phyloP scores from a whole-genome alignment of 2,797 vertebrate species.

The Agapornis canus region DNA sequence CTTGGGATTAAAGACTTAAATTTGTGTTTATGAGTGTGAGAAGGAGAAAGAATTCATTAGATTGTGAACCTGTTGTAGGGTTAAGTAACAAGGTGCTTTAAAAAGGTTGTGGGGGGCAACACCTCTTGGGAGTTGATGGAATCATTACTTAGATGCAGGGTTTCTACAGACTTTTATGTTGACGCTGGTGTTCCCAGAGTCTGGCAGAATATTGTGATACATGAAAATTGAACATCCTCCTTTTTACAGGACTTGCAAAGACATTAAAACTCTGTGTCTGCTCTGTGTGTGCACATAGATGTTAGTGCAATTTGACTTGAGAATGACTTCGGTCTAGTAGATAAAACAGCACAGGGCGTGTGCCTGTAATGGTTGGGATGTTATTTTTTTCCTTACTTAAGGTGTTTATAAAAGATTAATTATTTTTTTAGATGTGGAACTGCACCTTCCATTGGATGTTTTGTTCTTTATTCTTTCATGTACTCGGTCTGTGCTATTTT shows the following conservation, averaged over 20 bases:
- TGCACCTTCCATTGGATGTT: not conserved
- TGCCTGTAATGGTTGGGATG: not conserved
- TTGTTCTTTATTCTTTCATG: not conserved
- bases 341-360: not conserved
- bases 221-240: not conserved
- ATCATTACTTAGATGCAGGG: not conserved
- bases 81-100: not conserved
- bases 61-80: not conserved
- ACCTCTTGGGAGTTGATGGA: not conserved
- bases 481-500: not conserved
- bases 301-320: not conserved
- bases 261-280: not conserved
- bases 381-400: not conserved
- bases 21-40: not conserved
- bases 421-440: not conserved
- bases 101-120: not conserved
- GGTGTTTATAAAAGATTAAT: not conserved
- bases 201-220: not conserved
- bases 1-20: not conserved
- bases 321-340: not conserved
- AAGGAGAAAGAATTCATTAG: not conserved
- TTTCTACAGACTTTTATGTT: not conserved
- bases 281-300: not conserved
- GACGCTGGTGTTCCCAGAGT: not conserved
- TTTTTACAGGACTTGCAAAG: not conserved